phyloP scores from a whole-genome alignment of 2,113 vertebrate genomes.

The Lepisosteus oculatus region DNA sequence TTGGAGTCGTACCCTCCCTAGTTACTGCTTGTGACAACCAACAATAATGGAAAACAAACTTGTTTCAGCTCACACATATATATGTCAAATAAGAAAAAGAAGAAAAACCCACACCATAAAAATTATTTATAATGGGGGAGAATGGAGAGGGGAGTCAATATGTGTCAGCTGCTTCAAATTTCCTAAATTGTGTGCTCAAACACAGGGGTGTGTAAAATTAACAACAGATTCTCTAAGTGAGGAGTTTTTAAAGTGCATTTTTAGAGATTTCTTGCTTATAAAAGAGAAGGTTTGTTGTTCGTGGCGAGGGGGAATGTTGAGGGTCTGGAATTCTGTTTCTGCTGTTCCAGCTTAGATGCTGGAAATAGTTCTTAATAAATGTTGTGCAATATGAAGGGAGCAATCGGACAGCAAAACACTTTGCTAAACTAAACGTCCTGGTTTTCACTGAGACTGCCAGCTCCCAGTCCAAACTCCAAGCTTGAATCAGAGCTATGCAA shows the following conservation, averaged over 20 bases:
- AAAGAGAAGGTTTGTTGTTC: conserved; percentile 29
- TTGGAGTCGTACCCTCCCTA: conserved; percentile 19
- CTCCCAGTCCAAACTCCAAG: conserved; percentile 12
- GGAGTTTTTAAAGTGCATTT: conserved; percentile 20
- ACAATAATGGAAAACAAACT: conserved; percentile 24
- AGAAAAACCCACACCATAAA: conserved; percentile 29
- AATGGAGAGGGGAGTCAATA: conserved; percentile 56
- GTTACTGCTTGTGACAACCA: conserved; percentile 20
- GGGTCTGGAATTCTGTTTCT: conserved; percentile 40
- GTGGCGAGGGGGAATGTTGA: conserved; percentile 48
- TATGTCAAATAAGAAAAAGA: background rate
- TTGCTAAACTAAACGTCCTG: conserved; percentile 30
- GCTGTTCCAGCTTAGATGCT: conserved; percentile 33
- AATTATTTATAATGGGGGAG: background rate
- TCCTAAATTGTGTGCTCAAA: conserved; percentile 45
- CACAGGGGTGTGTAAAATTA: conserved; percentile 52
- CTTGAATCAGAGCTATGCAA: conserved; percentile 8
- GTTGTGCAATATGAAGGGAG: conserved; percentile 32
- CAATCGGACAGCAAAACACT: conserved; percentile 24
- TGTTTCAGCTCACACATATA: conserved; percentile 31
- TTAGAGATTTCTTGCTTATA: conserved; percentile 25
- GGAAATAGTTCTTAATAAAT: conserved; percentile 37
- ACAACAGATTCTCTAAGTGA: conserved; percentile 58
- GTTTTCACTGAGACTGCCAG: conserved; percentile 12
- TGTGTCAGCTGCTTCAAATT: conserved; percentile 55